A percentile compares a stretch with the other conserved stretches of the same genome.
Evolutionary conservation across 2,888 invertebrate species (phyloP).

Genomic region (Drosophila acutilabella): DNA sequence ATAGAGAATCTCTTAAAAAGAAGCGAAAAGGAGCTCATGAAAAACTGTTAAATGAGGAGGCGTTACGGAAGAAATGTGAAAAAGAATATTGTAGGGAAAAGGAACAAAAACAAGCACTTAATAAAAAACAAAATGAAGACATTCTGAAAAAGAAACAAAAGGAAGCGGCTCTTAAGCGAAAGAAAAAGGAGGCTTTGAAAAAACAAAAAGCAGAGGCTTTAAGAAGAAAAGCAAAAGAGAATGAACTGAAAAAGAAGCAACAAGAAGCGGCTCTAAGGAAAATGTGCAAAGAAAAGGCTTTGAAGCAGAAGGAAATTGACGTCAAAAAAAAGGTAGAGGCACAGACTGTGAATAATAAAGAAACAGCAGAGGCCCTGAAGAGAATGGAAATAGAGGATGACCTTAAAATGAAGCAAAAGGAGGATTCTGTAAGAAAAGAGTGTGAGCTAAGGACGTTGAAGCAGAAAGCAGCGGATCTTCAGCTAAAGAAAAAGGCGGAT

Average conservation of each 20-base stretch:
- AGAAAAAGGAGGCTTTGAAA: not conserved
- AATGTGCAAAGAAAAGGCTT: not conserved
- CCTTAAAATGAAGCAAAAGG: not conserved
- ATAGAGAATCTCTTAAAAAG: not conserved
- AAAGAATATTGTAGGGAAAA: not conserved
- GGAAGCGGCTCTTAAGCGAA: not conserved
- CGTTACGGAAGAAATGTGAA: not conserved
- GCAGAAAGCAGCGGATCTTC: not conserved
- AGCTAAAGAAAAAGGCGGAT: not conserved
- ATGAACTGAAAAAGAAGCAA: not conserved
- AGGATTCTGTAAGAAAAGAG: not conserved
- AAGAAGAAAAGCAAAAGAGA: not conserved
- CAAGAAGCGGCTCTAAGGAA: not conserved
- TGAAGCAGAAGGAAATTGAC: not conserved
- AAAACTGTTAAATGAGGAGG: not conserved
- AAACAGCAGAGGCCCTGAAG: not conserved
- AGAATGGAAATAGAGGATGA: not conserved
- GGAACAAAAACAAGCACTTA: not conserved
- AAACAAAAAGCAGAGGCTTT: not conserved
- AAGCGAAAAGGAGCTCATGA: constrained; percentile 1
- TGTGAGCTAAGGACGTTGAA: not conserved
- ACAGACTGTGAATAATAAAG: no score
- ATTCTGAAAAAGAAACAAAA: not conserved
- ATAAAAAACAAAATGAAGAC: not conserved
- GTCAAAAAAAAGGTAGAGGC: not conserved